Evolutionary conservation across 2,797 vertebrate genomes (phyloP).

Genomic region (Sphaeramia orbicularis): DNA sequence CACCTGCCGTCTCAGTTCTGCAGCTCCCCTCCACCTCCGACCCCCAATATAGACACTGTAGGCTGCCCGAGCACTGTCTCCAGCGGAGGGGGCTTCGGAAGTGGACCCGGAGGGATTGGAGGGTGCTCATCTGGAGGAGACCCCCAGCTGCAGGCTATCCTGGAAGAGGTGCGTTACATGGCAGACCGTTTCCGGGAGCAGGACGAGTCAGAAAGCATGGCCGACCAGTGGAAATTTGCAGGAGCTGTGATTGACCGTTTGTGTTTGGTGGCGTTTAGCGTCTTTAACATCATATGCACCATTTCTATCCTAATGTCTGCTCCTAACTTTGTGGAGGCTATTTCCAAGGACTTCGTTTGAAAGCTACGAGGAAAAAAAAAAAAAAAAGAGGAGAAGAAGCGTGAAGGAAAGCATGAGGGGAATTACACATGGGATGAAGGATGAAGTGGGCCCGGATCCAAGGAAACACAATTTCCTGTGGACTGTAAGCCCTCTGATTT

Average conservation of each 20-base stretch:
- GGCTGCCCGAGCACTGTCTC: conserved; percentile 84
- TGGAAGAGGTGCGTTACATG: conserved; percentile 88
- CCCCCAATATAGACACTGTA: conserved; percentile 75
- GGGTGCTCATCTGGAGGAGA: conserved; percentile 77
- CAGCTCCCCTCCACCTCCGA: conserved; percentile 79
- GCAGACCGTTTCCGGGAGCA: conserved; percentile 86
- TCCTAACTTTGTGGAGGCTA: conserved; percentile 88
- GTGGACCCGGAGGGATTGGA: conserved; percentile 66
- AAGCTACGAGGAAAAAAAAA: conserved; percentile 34
- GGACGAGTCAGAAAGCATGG: conserved; percentile 78
- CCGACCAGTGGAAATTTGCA: conserved; percentile 89
- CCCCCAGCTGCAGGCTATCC: conserved; percentile 85
- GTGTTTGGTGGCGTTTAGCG: conserved; percentile 88
- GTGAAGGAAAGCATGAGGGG: conserved; percentile 34
- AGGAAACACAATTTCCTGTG: conserved; percentile 63
- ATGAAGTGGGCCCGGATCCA: conserved; percentile 60
- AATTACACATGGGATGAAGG: conserved; percentile 62
- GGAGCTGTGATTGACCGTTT: conserved; percentile 88
- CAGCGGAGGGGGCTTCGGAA: conserved; percentile 79
- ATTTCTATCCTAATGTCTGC: conserved; percentile 91
- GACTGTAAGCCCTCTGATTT: conserved; percentile 60
- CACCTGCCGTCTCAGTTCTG: conserved; percentile 84
- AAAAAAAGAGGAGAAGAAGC: conserved; percentile 18
- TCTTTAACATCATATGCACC: conserved; percentile 90
- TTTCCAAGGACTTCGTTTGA: conserved; percentile 89